These are phyloP conservation scores for Colletes latitarsis DNA, from an alignment of 1,140 invertebrate genomes.

Conservation along the genomic window DNA sequence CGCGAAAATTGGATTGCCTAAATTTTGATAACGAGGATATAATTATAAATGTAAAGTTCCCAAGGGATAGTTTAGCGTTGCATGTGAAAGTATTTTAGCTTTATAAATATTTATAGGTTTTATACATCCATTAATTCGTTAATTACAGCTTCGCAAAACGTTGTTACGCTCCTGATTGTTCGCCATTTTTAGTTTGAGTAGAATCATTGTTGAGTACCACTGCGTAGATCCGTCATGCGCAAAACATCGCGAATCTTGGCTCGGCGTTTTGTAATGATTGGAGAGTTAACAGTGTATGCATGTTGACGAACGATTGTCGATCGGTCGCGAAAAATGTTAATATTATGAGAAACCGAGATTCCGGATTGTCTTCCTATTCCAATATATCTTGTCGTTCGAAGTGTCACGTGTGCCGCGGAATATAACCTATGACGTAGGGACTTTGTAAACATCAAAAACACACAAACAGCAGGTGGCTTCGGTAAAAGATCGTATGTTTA, in stretches of 20 bases:
- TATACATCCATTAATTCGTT: neutral
- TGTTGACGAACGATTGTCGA: neutral
- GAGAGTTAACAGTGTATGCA: neutral
- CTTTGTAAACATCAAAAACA: conserved; percentile 29
- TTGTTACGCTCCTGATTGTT: neutral
- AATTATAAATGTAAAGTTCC: no score
- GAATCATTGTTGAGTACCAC: neutral
- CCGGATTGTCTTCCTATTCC: neutral
- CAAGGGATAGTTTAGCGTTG: no score
- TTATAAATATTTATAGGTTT: no score
- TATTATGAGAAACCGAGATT: conserved; percentile 18
- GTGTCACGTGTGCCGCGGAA: neutral
- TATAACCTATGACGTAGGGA: conserved; percentile 19
- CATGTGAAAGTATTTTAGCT: no score
- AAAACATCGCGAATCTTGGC: neutral
- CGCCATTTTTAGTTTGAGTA: neutral
- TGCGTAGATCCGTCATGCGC: conserved; percentile 21
- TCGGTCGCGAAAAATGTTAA: neutral
- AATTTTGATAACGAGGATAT: no score
- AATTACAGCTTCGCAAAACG: neutral
- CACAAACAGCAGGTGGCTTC: conserved; percentile 20
- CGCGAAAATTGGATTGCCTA: no score
- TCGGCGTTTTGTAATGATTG: neutral
- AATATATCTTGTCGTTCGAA: neutral
- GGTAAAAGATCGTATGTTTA: conserved; percentile 2